A percentile compares a stretch with the other conserved stretches of the same genome.
Evolutionary conservation across 2,113 vertebrate species (phyloP).

Genomic region (Synodontis membranacea): DNA sequence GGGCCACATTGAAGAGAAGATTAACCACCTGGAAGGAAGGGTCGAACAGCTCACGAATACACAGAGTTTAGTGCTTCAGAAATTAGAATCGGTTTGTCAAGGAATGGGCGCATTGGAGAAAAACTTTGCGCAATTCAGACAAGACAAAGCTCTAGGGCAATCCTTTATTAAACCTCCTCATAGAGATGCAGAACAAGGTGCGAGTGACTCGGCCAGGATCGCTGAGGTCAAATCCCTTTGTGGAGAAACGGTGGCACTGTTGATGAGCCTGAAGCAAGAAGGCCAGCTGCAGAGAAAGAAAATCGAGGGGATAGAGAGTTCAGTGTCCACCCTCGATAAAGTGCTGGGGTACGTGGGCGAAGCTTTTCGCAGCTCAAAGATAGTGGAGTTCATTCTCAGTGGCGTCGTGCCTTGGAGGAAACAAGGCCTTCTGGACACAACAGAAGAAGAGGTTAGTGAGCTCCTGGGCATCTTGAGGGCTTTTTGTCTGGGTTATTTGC

Average conservation of each 20-base stretch:
- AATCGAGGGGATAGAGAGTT: conserved; percentile 76
- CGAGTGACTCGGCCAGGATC: conserved; percentile 41
- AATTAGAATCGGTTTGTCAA: conserved; percentile 70
- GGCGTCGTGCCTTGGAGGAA: conserved; percentile 78
- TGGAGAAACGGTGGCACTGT: conserved; percentile 72
- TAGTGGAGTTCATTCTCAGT: conserved; percentile 80
- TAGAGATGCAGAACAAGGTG: conserved; percentile 10
- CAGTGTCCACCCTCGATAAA: conserved; percentile 76
- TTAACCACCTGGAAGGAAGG: conserved; percentile 75
- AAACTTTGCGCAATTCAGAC: conserved; percentile 65
- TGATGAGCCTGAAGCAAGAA: conserved; percentile 73
- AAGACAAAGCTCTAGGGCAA: conserved; percentile 46
- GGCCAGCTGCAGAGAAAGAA: conserved; percentile 71
- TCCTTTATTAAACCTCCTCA: conserved; percentile 20
- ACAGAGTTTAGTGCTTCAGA: conserved; percentile 76
- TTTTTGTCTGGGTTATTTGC: not conserved
- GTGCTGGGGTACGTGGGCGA: conserved; percentile 75
- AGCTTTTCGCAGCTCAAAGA: conserved; percentile 79
- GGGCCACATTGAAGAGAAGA: conserved; percentile 74
- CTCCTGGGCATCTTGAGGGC: not conserved
- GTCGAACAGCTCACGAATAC: conserved; percentile 76
- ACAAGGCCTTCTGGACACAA: conserved; percentile 65
- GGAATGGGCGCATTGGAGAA: conserved; percentile 73
- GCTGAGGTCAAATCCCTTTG: conserved; percentile 62
- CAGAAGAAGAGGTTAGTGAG: conserved; percentile 76